phyloP scores from a whole-genome alignment of 2,797 vertebrate genomes.

The Cossypha polioptera region DNA sequence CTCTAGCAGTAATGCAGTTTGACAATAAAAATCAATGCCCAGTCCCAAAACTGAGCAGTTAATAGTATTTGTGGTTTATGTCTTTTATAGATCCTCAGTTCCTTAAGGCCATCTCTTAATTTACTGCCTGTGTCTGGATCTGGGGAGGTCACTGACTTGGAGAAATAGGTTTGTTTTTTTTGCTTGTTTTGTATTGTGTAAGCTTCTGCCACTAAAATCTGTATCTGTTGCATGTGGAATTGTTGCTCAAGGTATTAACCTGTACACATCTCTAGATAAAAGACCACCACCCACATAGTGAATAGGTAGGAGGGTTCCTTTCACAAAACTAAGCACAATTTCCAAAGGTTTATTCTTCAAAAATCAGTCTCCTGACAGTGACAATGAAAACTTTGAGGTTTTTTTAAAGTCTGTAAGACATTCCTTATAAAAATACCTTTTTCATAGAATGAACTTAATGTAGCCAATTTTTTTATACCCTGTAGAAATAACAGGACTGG shows the following conservation, averaged over 20 bases:
- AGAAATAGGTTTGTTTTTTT: neutral
- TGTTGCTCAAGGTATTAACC: neutral
- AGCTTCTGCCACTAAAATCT: neutral
- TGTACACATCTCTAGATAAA: neutral
- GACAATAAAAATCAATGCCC: conserved; percentile 6
- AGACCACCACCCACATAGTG: neutral
- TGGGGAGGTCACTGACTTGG: neutral
- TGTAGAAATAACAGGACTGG: neutral
- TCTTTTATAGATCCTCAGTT: neutral
- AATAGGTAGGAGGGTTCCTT: neutral
- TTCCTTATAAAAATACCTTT: neutral
- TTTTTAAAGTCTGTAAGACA: neutral
- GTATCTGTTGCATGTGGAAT: neutral
- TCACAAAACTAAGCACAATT: neutral
- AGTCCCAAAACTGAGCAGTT: neutral
- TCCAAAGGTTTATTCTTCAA: neutral
- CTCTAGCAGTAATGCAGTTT: neutral
- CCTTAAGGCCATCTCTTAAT: neutral
- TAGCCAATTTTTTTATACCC: neutral
- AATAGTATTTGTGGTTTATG: neutral
- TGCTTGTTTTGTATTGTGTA: neutral
- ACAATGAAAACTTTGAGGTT: rapidly evolving
- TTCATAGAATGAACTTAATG: neutral
- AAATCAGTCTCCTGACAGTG: neutral
- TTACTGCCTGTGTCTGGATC: neutral